Evolutionary conservation across 2,888 invertebrate genomes (phyloP).

Genomic region (Melanostoma mellinum): DNA sequence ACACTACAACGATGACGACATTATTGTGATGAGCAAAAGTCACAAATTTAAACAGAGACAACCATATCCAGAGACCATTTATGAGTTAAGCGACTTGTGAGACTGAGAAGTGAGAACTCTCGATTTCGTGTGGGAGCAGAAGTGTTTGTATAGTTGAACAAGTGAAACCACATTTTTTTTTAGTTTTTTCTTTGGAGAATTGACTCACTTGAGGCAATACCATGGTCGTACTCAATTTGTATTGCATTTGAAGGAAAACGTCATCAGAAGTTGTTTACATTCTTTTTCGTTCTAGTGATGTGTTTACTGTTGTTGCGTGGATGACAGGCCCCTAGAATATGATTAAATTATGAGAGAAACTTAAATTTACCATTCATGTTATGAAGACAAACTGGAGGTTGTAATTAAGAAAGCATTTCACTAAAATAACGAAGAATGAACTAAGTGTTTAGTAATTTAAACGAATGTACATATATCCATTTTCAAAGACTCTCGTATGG

Average conservation of each 20-base stretch:
- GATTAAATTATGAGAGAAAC: too few species aligned
- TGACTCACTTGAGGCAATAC: background rate
- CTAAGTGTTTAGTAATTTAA: too few species aligned
- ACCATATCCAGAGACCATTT: background rate
- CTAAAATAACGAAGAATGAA: too few species aligned
- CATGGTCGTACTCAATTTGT: background rate
- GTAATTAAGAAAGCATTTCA: too few species aligned
- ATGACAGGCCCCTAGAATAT: background rate
- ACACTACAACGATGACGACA: conserved; percentile 20
- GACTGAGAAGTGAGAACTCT: conserved; percentile 14
- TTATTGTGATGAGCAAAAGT: background rate
- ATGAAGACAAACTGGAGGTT: too few species aligned
- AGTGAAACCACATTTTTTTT: background rate
- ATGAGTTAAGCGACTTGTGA: background rate
- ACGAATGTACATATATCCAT: too few species aligned
- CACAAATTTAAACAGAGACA: conserved; percentile 4
- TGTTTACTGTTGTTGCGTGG: background rate
- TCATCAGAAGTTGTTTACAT: background rate
- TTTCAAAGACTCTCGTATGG: too few species aligned
- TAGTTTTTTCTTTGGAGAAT: background rate
- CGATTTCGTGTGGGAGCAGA: conserved; percentile 19
- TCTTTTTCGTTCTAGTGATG: background rate
- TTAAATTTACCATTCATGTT: too few species aligned
- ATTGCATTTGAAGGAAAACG: conserved; percentile 1
- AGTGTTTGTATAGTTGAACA: background rate